Evolutionary conservation across 2,797 vertebrate genomes (phyloP).

Genomic region (Oryzias dopingdopingensis): DNA sequence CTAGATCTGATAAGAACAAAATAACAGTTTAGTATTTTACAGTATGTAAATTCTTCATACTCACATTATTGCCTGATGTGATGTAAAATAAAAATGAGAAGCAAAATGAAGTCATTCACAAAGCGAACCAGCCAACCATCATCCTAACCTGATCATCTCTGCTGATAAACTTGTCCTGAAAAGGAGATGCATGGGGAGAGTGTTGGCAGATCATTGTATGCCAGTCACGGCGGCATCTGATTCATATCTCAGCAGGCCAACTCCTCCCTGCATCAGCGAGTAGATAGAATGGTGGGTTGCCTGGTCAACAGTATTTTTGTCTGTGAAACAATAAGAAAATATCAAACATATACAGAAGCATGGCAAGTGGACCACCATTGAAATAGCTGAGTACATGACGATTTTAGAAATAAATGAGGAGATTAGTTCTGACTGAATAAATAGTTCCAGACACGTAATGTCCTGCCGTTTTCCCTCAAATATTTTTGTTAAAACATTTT

Average conservation of each 20-base stretch:
- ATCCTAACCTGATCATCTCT: conserved; percentile 56
- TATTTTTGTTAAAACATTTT: no score
- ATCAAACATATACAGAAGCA: neutral
- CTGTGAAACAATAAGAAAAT: conserved; percentile 1
- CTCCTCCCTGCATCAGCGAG: conserved; percentile 15
- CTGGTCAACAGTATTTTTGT: conserved; percentile 41
- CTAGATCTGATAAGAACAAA: no score
- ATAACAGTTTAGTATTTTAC: no score
- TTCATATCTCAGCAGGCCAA: conserved; percentile 51
- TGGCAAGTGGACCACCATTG: neutral
- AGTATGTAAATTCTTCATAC: no score
- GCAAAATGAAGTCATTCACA: conserved; percentile 11
- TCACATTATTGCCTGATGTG: neutral
- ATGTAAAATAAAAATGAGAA: conserved; percentile 8
- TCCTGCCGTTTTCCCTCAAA: no score
- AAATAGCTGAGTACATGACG: neutral
- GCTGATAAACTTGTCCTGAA: conserved; percentile 60
- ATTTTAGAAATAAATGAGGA: no score
- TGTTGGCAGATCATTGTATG: conserved; percentile 53
- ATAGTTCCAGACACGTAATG: no score
- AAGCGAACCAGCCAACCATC: conserved; percentile 31
- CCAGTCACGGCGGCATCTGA: conserved; percentile 57
- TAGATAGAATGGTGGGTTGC: conserved; percentile 41
- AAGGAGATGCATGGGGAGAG: conserved; percentile 10
- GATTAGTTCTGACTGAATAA: no score